phyloP scores from a whole-genome alignment of 2,113 vertebrate genomes.

The Todiramphus saurophagus region DNA sequence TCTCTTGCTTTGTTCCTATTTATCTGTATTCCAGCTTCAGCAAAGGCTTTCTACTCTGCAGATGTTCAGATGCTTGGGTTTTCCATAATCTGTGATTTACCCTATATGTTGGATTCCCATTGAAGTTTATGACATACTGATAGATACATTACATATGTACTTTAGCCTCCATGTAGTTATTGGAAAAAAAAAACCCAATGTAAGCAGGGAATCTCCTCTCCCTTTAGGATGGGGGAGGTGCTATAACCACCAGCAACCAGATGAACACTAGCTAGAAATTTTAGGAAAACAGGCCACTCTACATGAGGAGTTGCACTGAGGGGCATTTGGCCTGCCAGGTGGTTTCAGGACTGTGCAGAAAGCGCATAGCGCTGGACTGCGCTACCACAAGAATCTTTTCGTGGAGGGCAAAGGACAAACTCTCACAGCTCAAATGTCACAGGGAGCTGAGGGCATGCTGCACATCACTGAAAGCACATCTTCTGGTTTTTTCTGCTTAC shows the following conservation, averaged over 20 bases:
- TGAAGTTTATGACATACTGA: background rate
- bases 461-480: background rate
- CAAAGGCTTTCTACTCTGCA: background rate
- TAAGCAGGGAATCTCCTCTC: background rate
- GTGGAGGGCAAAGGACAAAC: background rate
- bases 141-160: background rate
- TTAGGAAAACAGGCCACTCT: background rate
- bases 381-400: accelerated
- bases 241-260: background rate
- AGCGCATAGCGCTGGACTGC: background rate
- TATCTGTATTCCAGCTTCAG: background rate
- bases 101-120: background rate
- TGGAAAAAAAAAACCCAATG: background rate
- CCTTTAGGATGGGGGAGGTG: background rate
- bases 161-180: background rate
- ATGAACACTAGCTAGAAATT: background rate
- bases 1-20: background rate
- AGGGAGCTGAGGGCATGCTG: background rate
- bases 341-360: background rate
- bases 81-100: background rate
- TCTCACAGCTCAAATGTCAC: background rate
- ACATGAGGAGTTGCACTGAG: accelerated
- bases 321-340: background rate
- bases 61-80: background rate
- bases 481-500: background rate